A percentile compares a stretch with the other conserved stretches of the same genome.
Evolutionary conservation across 2,797 vertebrate species (phyloP).

Genomic region (Silurus lanzhouensis): DNA sequence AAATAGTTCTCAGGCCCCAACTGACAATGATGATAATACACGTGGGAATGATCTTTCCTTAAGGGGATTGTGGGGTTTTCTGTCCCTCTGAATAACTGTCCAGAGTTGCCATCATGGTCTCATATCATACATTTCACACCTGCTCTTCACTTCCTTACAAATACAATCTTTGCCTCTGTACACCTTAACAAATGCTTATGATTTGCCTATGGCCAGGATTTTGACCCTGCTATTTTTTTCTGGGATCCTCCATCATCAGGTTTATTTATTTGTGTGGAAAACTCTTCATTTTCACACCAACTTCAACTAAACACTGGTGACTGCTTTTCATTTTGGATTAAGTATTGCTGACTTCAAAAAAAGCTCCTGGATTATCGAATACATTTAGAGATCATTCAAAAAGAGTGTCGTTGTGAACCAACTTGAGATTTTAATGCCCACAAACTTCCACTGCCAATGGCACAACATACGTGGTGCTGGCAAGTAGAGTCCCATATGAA

Average conservation of each 20-base stretch:
- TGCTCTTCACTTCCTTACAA: conserved; percentile 52
- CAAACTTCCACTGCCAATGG: too few species aligned
- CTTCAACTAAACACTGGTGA: conserved; percentile 47
- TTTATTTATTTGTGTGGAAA: conserved; percentile 50
- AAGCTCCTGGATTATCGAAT: conserved; percentile 32
- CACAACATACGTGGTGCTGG: too few species aligned
- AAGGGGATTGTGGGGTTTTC: conserved; percentile 47
- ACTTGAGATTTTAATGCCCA: too few species aligned
- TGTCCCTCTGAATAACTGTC: conserved; percentile 60
- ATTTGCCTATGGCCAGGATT: conserved; percentile 47
- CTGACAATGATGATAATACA: conserved; percentile 59
- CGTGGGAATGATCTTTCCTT: conserved; percentile 51
- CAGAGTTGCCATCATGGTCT: conserved; percentile 55
- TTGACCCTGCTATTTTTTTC: conserved; percentile 28
- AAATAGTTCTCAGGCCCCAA: conserved; percentile 36
- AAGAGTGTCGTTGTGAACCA: too few species aligned
- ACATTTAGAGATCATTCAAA: conserved; percentile 6
- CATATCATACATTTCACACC: conserved; percentile 60
- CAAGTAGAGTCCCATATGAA: too few species aligned
- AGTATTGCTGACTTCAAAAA: conserved; percentile 26
- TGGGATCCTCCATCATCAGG: conserved; percentile 25
- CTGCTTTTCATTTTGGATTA: conserved; percentile 56
- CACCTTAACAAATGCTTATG: conserved; percentile 50
- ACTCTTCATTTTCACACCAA: conserved; percentile 38
- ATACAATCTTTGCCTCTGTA: conserved; percentile 37